Percentiles rank a stretch among this genome's conserved stretches.
Evolutionary conservation across 92 coral and sea anemone genomes (phyloP).

Genomic region (Phenganax stokvisi): DNA sequence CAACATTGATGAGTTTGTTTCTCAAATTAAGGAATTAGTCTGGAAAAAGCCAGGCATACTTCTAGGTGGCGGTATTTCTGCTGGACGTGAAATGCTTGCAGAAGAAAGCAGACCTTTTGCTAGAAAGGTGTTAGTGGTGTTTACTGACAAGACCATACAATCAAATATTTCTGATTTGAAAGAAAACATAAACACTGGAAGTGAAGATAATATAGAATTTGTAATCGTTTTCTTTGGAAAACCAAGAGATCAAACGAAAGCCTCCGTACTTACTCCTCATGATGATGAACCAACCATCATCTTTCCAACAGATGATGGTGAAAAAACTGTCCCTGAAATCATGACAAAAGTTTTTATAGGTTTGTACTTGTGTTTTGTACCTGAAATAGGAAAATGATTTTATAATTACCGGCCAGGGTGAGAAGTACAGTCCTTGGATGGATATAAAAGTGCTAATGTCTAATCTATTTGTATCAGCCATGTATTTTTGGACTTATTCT

Average conservation of each 20-base stretch:
- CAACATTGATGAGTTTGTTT: conserved; percentile 1
- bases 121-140: conserved; percentile 63
- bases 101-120: conserved; percentile 59
- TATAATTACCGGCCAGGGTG: too few relatives aligned
- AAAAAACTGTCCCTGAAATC: conserved; percentile 8
- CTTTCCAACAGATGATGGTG: conserved; percentile 28
- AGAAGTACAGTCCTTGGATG: neutral
- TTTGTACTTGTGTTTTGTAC: neutral
- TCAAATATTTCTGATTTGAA: conserved; percentile 15
- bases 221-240: conserved; percentile 21
- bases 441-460: neutral
- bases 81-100: conserved; percentile 20
- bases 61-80: conserved; percentile 4
- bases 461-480: neutral
- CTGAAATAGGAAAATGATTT: neutral
- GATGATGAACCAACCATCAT: conserved; percentile 12
- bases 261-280: conserved; percentile 24
- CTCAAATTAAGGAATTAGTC: conserved; percentile 8
- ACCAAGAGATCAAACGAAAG: conserved; percentile 10
- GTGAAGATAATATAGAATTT: conserved; percentile 9
- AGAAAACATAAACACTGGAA: conserved; percentile 7
- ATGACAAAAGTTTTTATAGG: conserved; percentile 19
- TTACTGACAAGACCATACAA: conserved; percentile 46
- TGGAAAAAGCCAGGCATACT: conserved; percentile 12
- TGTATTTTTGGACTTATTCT: neutral